phyloP scores from a whole-genome alignment of 2,888 invertebrate species.

The Apodemia hepburni region DNA sequence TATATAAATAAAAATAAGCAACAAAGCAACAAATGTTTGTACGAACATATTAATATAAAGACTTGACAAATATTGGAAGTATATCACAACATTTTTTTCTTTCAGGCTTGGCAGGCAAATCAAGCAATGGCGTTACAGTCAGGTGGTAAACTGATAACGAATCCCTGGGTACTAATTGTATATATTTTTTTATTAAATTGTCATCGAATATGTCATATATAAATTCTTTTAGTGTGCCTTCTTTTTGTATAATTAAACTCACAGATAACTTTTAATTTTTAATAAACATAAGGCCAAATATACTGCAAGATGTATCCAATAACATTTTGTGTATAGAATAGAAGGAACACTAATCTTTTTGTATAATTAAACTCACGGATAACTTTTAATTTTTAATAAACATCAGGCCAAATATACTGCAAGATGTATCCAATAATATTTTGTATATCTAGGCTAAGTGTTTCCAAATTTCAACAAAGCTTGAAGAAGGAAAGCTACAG shows the following conservation, averaged over 20 bases:
- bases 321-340: no score
- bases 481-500: no score
- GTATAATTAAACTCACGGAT: neutral
- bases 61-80: neutral
- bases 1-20: no score
- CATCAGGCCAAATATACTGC: no score
- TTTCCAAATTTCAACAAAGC: no score
- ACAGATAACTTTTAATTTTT: neutral
- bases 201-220: neutral
- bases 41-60: no score
- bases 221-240: neutral
- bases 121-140: slow-evolving; percentile 53
- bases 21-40: no score
- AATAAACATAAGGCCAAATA: no score
- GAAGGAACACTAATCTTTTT: no score
- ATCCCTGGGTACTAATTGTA: slow-evolving; percentile 55
- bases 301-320: no score
- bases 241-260: neutral
- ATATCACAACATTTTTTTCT: slow-evolving; percentile 23
- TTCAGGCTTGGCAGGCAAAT: slow-evolving; percentile 67
- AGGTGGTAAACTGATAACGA: slow-evolving; percentile 46
- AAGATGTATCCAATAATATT: no score
- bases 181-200: neutral
- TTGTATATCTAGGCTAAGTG: no score
- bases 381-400: neutral